Conservation (phyloP, 2,113 vertebrate genomes). For the Phocoena sinus region DNA sequence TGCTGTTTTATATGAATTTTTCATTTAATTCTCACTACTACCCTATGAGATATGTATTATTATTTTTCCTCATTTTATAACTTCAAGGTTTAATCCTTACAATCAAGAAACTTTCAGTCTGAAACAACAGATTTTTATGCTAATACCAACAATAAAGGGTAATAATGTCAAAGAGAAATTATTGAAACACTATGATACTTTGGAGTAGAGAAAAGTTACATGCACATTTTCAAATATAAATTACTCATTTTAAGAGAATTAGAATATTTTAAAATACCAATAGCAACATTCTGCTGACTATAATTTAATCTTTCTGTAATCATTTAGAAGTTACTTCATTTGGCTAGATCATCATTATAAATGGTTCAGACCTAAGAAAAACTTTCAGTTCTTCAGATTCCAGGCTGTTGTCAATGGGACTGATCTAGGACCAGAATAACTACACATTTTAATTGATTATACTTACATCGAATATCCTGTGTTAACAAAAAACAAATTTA, state of each 20-base stretch:
- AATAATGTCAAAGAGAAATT: background rate
- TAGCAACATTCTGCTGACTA: background rate
- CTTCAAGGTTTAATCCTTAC: background rate
- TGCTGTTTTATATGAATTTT: background rate
- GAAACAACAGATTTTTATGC: background rate
- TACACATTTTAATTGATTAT: background rate
- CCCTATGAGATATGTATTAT: background rate
- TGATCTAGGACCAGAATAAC: background rate
- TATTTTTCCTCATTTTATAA: background rate
- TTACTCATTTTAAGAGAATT: background rate
- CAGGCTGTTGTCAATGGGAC: background rate
- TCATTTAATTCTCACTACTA: background rate
- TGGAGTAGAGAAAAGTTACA: background rate
- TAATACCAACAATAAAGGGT: background rate
- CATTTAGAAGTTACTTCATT: background rate
- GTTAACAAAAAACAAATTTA: background rate
- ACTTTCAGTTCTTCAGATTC: background rate
- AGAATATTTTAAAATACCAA: background rate
- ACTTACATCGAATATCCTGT: background rate
- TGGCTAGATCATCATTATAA: background rate
- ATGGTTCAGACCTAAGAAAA: background rate
- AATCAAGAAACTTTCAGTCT: background rate
- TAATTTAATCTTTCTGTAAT: background rate
- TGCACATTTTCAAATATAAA: background rate
- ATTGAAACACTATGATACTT: background rate